Evolutionary conservation across 2,113 vertebrate genomes (phyloP).

Genomic region (Eolophus roseicapilla): DNA sequence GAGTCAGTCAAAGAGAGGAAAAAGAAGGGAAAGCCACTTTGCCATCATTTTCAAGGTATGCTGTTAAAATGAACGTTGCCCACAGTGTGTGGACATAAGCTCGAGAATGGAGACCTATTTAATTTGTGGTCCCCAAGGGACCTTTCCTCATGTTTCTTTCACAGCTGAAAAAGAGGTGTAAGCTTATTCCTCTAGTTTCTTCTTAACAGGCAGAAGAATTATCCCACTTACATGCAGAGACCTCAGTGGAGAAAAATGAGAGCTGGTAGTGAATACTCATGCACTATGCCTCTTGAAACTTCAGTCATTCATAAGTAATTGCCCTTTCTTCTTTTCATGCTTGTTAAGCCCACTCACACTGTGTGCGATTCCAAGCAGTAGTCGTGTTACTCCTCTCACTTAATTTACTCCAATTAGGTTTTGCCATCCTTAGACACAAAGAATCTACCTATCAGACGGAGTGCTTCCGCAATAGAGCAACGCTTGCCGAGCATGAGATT

Average conservation of each 20-base stretch:
- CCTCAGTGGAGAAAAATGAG: not conserved
- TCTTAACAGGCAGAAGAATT: not conserved
- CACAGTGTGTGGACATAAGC: not conserved
- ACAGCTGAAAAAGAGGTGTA: not conserved
- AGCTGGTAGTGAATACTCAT: not conserved
- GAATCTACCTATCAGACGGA: not conserved
- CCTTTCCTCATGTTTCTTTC: not conserved
- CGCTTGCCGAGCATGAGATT: not conserved
- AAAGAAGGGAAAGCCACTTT: not conserved
- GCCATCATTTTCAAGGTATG: not conserved
- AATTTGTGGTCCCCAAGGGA: not conserved
- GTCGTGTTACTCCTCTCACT: not conserved
- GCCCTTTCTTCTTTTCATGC: not conserved
- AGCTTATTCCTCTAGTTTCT: not conserved
- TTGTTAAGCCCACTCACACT: not conserved
- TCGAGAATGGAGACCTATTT: not conserved
- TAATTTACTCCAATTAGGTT: not conserved
- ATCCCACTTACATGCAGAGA: not conserved
- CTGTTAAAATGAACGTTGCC: not conserved
- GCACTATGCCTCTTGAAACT: not conserved
- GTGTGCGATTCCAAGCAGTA: not conserved
- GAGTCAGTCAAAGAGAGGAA: not conserved
- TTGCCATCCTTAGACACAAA: not conserved
- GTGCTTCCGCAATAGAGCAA: not conserved
- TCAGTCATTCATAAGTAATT: not conserved